A percentile compares a stretch with the other conserved stretches of the same genome.
Evolutionary conservation across 2,888 invertebrate species (phyloP).

Genomic region (Catocala nupta): DNA sequence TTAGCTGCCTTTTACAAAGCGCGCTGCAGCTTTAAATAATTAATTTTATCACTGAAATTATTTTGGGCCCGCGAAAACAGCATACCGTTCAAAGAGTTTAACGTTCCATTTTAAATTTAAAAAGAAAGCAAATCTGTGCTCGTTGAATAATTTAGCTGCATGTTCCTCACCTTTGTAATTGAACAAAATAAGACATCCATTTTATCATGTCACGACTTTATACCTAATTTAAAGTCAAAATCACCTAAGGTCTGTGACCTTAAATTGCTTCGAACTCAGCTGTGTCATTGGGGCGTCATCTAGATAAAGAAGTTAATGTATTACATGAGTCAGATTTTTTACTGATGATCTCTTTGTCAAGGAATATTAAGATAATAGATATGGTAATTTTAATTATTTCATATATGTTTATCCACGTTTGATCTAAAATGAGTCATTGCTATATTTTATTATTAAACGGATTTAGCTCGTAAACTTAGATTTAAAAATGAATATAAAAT

Average conservation of each 20-base stretch:
- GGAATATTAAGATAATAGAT: not conserved
- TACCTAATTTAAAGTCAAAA: constrained; percentile 33
- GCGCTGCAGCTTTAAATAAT: not conserved
- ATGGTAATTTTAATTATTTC: no score
- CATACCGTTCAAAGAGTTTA: constrained; percentile 3
- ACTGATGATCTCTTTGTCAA: not conserved
- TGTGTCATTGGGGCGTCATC: constrained; percentile 10
- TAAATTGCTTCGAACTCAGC: constrained; percentile 7
- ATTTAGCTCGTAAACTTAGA: no score
- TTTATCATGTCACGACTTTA: constrained; percentile 41
- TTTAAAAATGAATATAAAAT: no score
- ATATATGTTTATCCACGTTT: no score
- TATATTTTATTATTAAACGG: no score
- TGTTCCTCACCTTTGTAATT: constrained; percentile 35
- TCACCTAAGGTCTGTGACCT: constrained; percentile 28
- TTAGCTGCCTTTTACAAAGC: not conserved
- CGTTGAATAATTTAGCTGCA: constrained; percentile 32
- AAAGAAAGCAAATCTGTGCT: constrained; percentile 18
- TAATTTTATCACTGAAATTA: no score
- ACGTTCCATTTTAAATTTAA: constrained; percentile 6
- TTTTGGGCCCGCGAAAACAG: not conserved
- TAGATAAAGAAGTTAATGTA: constrained; percentile 12
- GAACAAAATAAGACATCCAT: constrained; percentile 33
- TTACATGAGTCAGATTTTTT: constrained; percentile 8
- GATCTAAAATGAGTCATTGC: no score